Conservation (phyloP, 2,113 vertebrate genomes). For the Neodon shergylaensis region DNA sequence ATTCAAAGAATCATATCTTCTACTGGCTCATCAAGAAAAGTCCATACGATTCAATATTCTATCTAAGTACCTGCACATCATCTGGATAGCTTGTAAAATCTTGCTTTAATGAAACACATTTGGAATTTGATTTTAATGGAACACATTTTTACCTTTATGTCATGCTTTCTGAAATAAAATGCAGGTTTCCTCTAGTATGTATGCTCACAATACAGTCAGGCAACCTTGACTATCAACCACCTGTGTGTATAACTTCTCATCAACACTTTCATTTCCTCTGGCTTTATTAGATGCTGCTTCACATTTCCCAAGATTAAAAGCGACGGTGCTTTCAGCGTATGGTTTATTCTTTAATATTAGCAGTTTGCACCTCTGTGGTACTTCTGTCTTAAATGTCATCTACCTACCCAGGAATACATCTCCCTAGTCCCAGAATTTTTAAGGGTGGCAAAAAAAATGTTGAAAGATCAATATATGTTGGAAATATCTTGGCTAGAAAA, state of each 20-base stretch:
- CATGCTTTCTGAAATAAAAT: constrained; percentile 72
- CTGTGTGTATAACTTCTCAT: constrained; percentile 77
- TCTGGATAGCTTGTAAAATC: constrained; percentile 78
- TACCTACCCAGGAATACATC: not conserved
- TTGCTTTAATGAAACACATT: constrained; percentile 88
- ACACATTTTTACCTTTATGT: constrained; percentile 82
- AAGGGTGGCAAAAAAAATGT: not conserved
- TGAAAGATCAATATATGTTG: not conserved
- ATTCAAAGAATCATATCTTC: constrained; percentile 67
- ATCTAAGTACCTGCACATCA: constrained; percentile 70
- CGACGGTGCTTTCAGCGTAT: constrained; percentile 56
- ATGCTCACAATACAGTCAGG: constrained; percentile 65
- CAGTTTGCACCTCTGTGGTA: not conserved
- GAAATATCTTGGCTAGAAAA: constrained; percentile 24
- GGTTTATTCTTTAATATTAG: constrained; percentile 53
- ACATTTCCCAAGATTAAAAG: constrained; percentile 73
- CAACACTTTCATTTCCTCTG: constrained; percentile 84
- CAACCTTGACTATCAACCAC: constrained; percentile 60
- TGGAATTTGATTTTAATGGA: constrained; percentile 84
- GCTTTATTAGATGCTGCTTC: constrained; percentile 75
- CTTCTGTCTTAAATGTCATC: not conserved
- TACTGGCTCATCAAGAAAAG: constrained; percentile 68
- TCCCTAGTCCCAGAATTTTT: not conserved
- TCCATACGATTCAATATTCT: constrained; percentile 54
- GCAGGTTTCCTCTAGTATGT: not conserved